phyloP scores from a whole-genome alignment of 1,140 invertebrate genomes.

The Holotrichia oblita region DNA sequence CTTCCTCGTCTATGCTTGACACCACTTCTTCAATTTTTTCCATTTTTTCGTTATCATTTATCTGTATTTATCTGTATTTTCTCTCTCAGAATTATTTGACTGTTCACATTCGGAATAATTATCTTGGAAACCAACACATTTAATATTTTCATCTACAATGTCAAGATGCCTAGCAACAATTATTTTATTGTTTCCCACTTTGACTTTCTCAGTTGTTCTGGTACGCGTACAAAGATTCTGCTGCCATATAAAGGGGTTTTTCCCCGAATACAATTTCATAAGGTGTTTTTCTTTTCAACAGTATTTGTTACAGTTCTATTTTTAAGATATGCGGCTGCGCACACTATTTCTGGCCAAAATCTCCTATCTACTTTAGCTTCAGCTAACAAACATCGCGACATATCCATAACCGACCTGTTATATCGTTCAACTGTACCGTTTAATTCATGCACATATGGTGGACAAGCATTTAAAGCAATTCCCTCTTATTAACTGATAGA shows the following conservation, averaged over 20 bases:
- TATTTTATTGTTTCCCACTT: slow-evolving; percentile 36
- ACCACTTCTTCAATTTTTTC: no score
- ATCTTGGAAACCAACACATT: not conserved
- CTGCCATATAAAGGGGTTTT: slow-evolving; percentile 51
- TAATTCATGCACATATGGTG: slow-evolving; percentile 58
- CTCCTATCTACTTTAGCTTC: slow-evolving; percentile 53
- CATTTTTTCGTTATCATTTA: not conserved
- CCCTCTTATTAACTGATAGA: not conserved
- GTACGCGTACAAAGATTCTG: slow-evolving; percentile 46
- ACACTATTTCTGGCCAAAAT: slow-evolving; percentile 57
- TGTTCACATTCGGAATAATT: no score
- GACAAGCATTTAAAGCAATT: not conserved
- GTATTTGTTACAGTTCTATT: slow-evolving; percentile 46
- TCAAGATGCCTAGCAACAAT: slow-evolving; percentile 42
- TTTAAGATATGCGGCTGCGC: slow-evolving; percentile 53
- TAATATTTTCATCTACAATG: slow-evolving; percentile 25
- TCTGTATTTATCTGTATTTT: no score
- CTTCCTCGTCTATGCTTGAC: no score
- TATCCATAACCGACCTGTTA: slow-evolving; percentile 54
- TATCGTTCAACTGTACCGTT: slow-evolving; percentile 60
- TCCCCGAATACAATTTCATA: slow-evolving; percentile 45
- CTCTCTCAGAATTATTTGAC: no score
- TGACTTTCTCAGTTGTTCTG: slow-evolving; percentile 25
- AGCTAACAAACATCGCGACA: slow-evolving; percentile 48
- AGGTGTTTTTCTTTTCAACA: slow-evolving; percentile 42